These are phyloP conservation scores for Acanthosepion pharaonis DNA, from an alignment of 2,888 invertebrate species.

Conservation along the genomic window DNA sequence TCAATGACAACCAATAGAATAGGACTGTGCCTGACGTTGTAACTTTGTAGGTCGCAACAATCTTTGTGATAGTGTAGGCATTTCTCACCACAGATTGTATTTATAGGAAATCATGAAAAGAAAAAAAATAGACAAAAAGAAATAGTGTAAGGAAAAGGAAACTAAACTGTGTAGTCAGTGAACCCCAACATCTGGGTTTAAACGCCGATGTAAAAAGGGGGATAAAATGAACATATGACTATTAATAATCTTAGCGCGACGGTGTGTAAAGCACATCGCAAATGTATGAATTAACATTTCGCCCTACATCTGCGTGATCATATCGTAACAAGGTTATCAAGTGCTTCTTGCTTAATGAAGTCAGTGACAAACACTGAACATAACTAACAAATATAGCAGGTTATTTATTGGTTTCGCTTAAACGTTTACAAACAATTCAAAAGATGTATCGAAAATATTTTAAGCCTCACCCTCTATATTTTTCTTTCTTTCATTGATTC, in stretches of 20 bases:
- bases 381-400: background rate
- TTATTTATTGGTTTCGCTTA: background rate
- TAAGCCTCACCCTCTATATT: background rate
- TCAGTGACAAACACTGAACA: background rate
- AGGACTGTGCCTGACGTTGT: no score
- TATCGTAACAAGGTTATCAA: background rate
- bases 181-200: background rate
- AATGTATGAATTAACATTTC: background rate
- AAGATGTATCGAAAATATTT: background rate
- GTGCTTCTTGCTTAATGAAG: background rate
- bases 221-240: background rate
- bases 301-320: background rate
- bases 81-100: no score
- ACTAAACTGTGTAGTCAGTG: no score
- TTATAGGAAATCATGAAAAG: no score
- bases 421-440: background rate
- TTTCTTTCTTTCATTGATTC: no score
- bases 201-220: background rate
- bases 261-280: background rate
- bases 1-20: no score
- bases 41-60: no score
- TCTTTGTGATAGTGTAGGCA: no score
- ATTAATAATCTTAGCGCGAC: background rate
- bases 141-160: no score
- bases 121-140: no score